These are phyloP conservation scores for Luperina testacea DNA, from an alignment of 2,888 invertebrate genomes.

Conservation along the genomic window DNA sequence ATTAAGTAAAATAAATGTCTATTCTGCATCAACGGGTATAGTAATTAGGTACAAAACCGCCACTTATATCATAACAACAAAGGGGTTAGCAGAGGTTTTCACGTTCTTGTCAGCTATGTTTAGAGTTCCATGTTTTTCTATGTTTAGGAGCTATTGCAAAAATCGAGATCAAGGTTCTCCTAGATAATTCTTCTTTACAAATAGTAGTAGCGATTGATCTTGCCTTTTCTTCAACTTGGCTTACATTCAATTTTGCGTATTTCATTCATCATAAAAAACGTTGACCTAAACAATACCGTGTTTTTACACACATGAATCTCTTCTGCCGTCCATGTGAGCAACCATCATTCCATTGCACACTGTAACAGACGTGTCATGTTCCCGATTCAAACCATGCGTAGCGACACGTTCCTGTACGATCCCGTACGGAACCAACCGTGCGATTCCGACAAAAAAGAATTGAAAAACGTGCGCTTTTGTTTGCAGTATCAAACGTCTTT, in stretches of 20 bases:
- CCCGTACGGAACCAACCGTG: slow-evolving; percentile 12
- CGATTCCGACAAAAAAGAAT: slow-evolving; percentile 20
- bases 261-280: neutral
- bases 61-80: neutral
- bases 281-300: slow-evolving; percentile 3
- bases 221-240: neutral
- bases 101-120: neutral
- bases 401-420: slow-evolving; percentile 19
- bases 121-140: neutral
- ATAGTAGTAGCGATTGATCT: no score
- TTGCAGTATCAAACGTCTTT: neutral
- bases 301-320: neutral
- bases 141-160: no score
- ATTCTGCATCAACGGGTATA: no score
- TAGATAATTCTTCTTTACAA: neutral
- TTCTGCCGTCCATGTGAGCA: neutral
- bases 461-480: slow-evolving; percentile 13
- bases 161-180: neutral
- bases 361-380: slow-evolving; percentile 34
- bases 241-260: neutral
- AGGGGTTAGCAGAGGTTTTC: no score
- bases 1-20: no score
- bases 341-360: neutral
- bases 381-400: slow-evolving; percentile 26
- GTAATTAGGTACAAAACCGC: no score